Conservation (phyloP, 1,140 invertebrate genomes). For the Drosophila seguyi region DNA sequence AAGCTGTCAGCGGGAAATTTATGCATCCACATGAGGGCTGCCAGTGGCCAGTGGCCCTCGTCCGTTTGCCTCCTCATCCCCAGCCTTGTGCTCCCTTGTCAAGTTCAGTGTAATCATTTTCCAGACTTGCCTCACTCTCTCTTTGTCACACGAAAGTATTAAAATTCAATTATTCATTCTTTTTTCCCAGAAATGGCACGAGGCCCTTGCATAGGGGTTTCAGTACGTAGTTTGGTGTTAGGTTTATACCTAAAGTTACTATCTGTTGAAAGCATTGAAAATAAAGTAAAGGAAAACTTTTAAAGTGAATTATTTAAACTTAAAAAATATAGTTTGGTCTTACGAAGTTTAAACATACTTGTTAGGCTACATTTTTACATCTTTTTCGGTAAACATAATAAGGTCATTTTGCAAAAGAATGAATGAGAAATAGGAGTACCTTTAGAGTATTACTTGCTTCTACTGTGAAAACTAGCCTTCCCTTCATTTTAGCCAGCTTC, state of each 20-base stretch:
- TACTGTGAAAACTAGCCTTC: not conserved
- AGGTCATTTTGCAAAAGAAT: not conserved
- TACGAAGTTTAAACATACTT: not conserved
- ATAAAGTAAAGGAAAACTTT: not conserved
- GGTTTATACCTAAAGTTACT: not conserved
- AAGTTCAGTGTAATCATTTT: slow-evolving; percentile 61
- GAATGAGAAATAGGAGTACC: not conserved
- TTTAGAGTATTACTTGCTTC: not conserved
- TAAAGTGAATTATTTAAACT: not conserved
- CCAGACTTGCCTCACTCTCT: slow-evolving; percentile 26
- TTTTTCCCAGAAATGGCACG: not conserved
- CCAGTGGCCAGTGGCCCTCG: not conserved
- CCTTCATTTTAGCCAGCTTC: not conserved
- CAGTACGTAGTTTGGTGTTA: not conserved
- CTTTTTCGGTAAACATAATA: not conserved
- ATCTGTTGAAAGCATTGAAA: not conserved
- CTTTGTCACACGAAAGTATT: slow-evolving; percentile 15
- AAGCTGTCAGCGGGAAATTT: slow-evolving; percentile 47
- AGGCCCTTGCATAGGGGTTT: slow-evolving; percentile 4
- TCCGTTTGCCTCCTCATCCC: not conserved
- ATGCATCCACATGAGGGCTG: slow-evolving; percentile 31
- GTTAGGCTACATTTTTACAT: too few relatives aligned
- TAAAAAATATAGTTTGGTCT: not conserved
- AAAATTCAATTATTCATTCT: slow-evolving; percentile 36
- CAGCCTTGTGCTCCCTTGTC: slow-evolving; percentile 26